phyloP scores from a whole-genome alignment of 2,797 vertebrate genomes.

The Acanthornis magna region DNA sequence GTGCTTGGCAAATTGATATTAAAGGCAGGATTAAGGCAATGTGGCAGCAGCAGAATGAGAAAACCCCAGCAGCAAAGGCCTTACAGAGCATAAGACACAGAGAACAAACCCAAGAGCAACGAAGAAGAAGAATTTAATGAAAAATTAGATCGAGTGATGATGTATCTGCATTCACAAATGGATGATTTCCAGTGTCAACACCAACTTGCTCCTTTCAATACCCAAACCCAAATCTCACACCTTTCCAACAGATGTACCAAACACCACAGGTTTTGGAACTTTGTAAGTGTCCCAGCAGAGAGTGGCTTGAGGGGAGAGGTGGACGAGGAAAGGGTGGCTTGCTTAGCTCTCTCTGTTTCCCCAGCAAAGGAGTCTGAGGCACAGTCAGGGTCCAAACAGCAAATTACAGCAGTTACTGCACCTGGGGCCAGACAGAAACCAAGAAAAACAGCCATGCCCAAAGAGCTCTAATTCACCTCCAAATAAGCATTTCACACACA shows the following conservation, averaged over 20 bases:
- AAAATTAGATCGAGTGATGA: not conserved
- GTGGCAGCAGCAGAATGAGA: not conserved
- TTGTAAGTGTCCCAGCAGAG: not conserved
- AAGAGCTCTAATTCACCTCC: not conserved
- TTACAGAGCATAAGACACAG: not conserved
- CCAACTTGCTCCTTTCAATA: not conserved
- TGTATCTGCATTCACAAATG: not conserved
- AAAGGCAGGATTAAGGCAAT: not conserved
- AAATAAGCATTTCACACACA: not conserved
- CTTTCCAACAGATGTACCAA: not conserved
- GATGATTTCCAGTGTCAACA: not conserved
- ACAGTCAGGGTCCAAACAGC: not conserved
- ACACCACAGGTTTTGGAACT: not conserved
- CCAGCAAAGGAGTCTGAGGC: not conserved
- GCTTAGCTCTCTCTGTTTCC: not conserved
- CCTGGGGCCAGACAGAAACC: not conserved
- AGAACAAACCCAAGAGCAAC: not conserved
- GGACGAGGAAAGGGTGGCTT: not conserved
- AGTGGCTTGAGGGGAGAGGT: not conserved
- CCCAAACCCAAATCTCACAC: not conserved
- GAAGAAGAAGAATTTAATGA: not conserved
- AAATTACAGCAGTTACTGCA: not conserved
- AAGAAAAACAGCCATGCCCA: not conserved
- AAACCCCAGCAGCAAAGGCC: not conserved
- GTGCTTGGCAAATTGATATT: not conserved